Conservation (phyloP, 2,888 invertebrate species). For the Galeruca laticollis region DNA sequence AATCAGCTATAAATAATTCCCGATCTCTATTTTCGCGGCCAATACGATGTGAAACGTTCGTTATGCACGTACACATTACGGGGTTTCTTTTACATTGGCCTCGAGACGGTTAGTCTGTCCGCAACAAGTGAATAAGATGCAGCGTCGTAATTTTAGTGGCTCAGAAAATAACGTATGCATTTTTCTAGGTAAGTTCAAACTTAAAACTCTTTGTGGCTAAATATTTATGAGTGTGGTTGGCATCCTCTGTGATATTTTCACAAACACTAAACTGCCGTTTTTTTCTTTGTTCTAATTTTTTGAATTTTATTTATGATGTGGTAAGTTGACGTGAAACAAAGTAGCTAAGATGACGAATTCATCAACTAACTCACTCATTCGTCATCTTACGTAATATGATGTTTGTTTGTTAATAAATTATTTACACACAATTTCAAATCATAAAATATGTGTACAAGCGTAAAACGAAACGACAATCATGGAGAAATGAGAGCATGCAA, state of each 20-base stretch:
- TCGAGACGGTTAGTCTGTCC: conserved; percentile 4
- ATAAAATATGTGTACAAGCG: too few species aligned
- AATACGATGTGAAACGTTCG: neutral
- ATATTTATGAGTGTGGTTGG: conserved; percentile 4
- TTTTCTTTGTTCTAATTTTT: conserved; percentile 9
- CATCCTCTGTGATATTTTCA: conserved; percentile 4
- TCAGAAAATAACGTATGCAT: neutral
- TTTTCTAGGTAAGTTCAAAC: conserved; percentile 7
- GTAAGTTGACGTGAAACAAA: conserved; percentile 3
- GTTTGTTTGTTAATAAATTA: too few species aligned
- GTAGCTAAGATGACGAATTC: too few species aligned
- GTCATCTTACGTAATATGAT: too few species aligned
- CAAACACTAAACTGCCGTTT: neutral
- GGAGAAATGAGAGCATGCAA: too few species aligned
- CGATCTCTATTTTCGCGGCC: conserved; percentile 1
- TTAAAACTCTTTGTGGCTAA: neutral
- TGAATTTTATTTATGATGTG: neutral
- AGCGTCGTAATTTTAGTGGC: neutral
- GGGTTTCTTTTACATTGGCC: neutral
- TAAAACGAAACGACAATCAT: too few species aligned
- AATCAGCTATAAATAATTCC: too few species aligned
- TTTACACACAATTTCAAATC: too few species aligned
- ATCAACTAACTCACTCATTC: too few species aligned
- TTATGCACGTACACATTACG: neutral
- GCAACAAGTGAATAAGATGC: neutral